Evolutionary conservation across 53 echinoderm and acorn worm species (phyloP).

Genomic region (Holothuria leucospilota): DNA sequence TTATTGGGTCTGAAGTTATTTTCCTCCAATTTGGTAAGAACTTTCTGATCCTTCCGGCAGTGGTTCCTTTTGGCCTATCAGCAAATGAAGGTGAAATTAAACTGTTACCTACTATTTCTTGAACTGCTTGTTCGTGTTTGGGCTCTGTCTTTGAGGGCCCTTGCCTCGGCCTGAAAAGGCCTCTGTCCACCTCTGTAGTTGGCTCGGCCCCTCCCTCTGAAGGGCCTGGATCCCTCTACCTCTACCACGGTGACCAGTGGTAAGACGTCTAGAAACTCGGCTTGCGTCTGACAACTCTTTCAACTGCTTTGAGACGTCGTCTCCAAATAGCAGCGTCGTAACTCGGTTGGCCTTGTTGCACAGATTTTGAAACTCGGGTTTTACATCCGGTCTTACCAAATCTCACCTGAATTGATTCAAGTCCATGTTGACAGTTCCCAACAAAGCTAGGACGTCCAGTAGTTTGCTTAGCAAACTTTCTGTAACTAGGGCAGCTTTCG

Average conservation of each 20-base stretch:
- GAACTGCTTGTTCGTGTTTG: too few relatives aligned
- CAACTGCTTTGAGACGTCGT: not conserved
- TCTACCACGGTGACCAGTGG: too few relatives aligned
- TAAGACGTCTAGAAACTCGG: too few relatives aligned
- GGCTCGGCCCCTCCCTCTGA: too few relatives aligned
- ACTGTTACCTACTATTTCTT: too few relatives aligned
- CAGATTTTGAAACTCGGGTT: not conserved
- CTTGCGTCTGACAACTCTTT: not conserved
- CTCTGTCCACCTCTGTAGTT: too few relatives aligned
- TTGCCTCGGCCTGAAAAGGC: too few relatives aligned
- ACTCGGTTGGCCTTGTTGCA: not conserved
- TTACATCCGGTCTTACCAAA: not conserved
- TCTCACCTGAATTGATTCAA: not conserved
- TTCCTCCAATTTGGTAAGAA: too few relatives aligned
- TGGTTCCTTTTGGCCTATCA: not conserved
- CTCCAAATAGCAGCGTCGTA: not conserved
- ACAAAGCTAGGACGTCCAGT: not conserved
- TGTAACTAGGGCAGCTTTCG: not conserved
- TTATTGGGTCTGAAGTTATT: slow-evolving; percentile 46
- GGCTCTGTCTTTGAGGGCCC: too few relatives aligned
- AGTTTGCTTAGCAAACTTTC: not conserved
- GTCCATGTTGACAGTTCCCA: not conserved
- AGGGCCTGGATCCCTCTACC: too few relatives aligned
- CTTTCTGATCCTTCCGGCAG: not conserved
- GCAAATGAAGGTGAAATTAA: too few relatives aligned